Conservation (phyloP, 2,113 vertebrate genomes). For the Sorex araneus region DNA sequence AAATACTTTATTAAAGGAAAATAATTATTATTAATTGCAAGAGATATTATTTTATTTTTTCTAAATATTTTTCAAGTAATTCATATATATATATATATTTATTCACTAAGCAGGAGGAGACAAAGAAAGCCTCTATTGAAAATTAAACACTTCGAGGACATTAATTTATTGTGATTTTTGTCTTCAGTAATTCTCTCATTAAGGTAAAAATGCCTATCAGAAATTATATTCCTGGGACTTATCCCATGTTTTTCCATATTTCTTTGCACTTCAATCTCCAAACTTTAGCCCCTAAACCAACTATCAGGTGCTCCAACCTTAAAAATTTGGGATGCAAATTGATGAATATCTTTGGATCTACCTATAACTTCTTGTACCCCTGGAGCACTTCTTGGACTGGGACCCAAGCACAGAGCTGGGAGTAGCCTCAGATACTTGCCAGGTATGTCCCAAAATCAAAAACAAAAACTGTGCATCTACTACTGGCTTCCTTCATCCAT, state of each 20-base stretch:
- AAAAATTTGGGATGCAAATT: neutral
- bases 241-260: neutral
- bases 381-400: too few species aligned
- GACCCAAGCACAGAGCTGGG: too few species aligned
- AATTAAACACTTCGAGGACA: conserved; percentile 20
- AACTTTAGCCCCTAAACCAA: neutral
- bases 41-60: neutral
- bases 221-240: conserved; percentile 1
- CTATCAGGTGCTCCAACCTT: neutral
- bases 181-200: conserved; percentile 20
- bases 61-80: conserved; percentile 44
- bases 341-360: neutral
- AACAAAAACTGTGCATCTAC: too few species aligned
- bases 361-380: too few species aligned
- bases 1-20: neutral
- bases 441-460: too few species aligned
- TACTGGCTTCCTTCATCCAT: neutral
- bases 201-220: neutral
- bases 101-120: neutral
- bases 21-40: conserved; percentile 12
- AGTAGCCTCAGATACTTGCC: too few species aligned
- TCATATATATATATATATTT: neutral
- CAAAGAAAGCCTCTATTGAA: neutral
- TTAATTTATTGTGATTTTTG: neutral
- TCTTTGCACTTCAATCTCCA: neutral